Evolutionary conservation across 2,113 vertebrate genomes (phyloP), one percentile per base, ranked within the genome.

Genomic region (Spea bombifrons): DNA sequence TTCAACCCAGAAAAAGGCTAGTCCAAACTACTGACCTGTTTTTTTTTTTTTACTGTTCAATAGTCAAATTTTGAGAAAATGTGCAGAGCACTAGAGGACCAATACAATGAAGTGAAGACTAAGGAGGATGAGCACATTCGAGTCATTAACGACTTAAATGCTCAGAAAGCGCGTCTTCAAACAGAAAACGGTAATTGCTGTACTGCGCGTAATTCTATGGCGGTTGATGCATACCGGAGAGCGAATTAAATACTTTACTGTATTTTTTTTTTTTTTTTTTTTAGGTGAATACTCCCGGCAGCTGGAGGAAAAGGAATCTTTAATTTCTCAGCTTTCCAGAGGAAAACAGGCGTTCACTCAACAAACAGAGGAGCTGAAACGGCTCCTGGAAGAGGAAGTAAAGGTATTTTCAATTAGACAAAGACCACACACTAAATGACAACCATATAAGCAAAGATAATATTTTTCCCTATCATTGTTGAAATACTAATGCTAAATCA

Each of bases 1-100:
- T 13, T 30, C 5, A 75, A 50, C 5, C 44, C 15, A 13, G 46
- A 61, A 5, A 48, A 43, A n/a, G 16, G 47, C 6, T 3, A 48
- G 2, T 71, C 64, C 13, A 13, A 3, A n/a, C 64, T 43, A 69
- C 44, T 3, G 30, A 17, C 4, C 63, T 65, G 5, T 65, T 5
- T 9, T 3, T 67, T 67, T 13, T 5, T 7, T 67, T 67, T 47
- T 70, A 2, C 15, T 70, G 49, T 12, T 64, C 47, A 30, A 15
- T 49, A 98, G 97, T 85, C 84, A 82, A 95, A 94, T 75, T 89
- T 96, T 73, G 96, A 98, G 69, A 98, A 97, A 85, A 86, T 95
- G 86, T 96, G 94, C 44, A 92, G 93, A 10, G 89, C 94, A 0
- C 88, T 97, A 7, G 96, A 98, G 78, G 96, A 98, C 78, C 96